Evolutionary conservation across 64 coral and sea anemone species (phyloP).

Genomic region (Actinia equina): DNA sequence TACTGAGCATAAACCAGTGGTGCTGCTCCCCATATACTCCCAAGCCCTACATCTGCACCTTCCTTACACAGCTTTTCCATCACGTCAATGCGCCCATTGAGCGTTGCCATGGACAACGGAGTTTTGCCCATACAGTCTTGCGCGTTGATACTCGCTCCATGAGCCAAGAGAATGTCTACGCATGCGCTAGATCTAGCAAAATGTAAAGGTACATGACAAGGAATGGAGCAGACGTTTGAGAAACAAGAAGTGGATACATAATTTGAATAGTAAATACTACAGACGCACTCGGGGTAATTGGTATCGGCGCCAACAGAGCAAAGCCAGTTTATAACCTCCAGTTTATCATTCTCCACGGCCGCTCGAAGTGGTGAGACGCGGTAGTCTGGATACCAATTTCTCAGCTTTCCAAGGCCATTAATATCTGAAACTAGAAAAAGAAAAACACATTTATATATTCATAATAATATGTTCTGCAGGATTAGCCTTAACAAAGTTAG

Average conservation of each 20-base stretch:
- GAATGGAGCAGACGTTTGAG: constrained; percentile 41
- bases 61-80: constrained; percentile 48
- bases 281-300: constrained; percentile 44
- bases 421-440: constrained; percentile 42
- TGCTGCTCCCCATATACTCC: constrained; percentile 66
- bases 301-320: constrained; percentile 36
- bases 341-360: constrained; percentile 51
- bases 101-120: constrained; percentile 68
- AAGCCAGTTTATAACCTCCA: constrained; percentile 34
- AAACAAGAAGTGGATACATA: constrained; percentile 36
- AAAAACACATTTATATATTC: not conserved
- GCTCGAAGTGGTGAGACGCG: constrained; percentile 36
- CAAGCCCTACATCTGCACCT: constrained; percentile 49
- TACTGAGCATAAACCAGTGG: constrained; percentile 75
- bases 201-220: constrained; percentile 59
- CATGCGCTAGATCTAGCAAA: constrained; percentile 54
- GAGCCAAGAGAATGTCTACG: constrained; percentile 39
- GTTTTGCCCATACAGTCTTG: constrained; percentile 87
- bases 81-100: constrained; percentile 49
- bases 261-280: constrained; percentile 41
- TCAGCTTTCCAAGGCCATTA: constrained; percentile 20
- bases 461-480: not conserved
- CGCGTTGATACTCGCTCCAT: constrained; percentile 51
- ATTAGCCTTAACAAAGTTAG: no score
- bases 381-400: constrained; percentile 44